phyloP scores from a whole-genome alignment of 2,113 vertebrate species.

The Passerina amoena region DNA sequence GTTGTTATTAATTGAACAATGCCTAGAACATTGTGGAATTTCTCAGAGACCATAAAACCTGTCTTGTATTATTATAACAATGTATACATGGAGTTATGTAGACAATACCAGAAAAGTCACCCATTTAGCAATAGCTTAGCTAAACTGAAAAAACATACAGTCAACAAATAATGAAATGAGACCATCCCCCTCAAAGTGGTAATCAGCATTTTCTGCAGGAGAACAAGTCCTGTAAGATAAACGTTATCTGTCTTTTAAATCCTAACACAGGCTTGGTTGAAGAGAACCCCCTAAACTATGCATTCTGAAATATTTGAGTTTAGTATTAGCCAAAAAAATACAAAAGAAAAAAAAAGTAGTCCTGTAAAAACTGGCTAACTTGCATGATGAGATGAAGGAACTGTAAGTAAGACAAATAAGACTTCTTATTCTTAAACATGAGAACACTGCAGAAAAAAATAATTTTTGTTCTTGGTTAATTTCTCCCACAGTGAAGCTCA shows the following conservation, averaged over 20 bases:
- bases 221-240: not conserved
- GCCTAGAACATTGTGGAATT: not conserved
- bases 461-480: not conserved
- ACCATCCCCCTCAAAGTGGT: not conserved
- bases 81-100: not conserved
- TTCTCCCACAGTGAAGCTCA: not conserved
- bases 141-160: not conserved
- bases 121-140: not conserved
- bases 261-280: not conserved
- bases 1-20: not conserved
- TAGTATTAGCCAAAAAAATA: not conserved
- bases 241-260: not conserved
- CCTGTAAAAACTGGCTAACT: not conserved
- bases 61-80: not conserved
- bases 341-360: not conserved
- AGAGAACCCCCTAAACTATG: not conserved
- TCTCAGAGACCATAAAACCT: not conserved
- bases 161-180: not conserved
- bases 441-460: not conserved
- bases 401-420: not conserved
- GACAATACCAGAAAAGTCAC: not conserved
- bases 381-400: not conserved
- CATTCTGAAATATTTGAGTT: not conserved
- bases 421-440: not conserved
- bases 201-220: not conserved